Base-by-base conservation (phyloP, 1,140 invertebrate genomes). In the Bombyx mandarina region DNA sequence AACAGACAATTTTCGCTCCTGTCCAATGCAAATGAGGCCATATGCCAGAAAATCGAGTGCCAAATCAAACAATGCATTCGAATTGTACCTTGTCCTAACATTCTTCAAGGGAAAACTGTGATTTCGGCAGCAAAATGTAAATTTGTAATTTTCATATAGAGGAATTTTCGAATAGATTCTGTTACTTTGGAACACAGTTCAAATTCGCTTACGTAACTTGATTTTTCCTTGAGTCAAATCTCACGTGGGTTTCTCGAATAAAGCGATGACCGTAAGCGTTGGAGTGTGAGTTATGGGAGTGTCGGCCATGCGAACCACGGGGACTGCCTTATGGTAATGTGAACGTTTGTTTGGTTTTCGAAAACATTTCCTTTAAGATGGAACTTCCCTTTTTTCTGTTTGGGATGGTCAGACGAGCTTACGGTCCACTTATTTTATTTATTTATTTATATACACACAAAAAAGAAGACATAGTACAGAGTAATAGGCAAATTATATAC, bases 11-110 rank as follows among this genome's bases (percentile, higher is more conserved):
- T 63, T 73, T 73, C 63, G 61, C 64, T 65, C 66, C 62, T 73
- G 67, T 71, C 69, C 69, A 65, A 71, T 73, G 73, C 69, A 73
- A 76, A 76, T 73, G 69, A 73, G 65, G 58, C 57, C 71, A 69
- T 69, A 57, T 68, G 63, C 52, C 56, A 12, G 7, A 35, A 35
- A 35, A 35, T 1, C 26, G 26, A 35, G 26, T 35, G 4, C 26
- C 26, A 35, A 35, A 35, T 5, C 26, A 35, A 35, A 35, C 26
- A 35, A 3, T 35, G 2, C 1, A 35, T 5, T 35, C 26, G 26
- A 35, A 35, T 35, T 3, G 4, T 35, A 35, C 26, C 26, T 35
- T 35, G 2, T 2, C 26, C 26, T 35, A 35, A 35, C 26, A 35
- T 35, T 35, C 26, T 35, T 35, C 26, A 35, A 35, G 26, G 26